phyloP scores from a whole-genome alignment of 2,888 invertebrate species.

The Synergus itoensis region DNA sequence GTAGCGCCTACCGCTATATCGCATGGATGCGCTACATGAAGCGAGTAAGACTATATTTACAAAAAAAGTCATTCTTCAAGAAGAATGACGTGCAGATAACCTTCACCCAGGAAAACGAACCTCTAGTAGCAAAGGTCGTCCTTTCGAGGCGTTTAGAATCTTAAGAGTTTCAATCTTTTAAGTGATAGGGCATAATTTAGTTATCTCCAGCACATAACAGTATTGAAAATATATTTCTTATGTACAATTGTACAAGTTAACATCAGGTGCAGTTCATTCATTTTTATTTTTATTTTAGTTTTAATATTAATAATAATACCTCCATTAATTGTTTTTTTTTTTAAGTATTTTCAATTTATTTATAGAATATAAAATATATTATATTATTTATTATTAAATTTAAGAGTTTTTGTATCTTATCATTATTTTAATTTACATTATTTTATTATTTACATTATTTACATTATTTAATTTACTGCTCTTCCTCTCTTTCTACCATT shows the following conservation, averaged over 20 bases:
- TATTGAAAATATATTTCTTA: constrained; percentile 24
- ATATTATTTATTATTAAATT: too few species aligned
- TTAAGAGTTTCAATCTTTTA: constrained; percentile 19
- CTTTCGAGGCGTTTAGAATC: background rate
- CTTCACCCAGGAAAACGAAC: constrained; percentile 31
- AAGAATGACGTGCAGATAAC: constrained; percentile 31
- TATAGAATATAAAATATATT: too few species aligned
- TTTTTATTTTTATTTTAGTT: too few species aligned
- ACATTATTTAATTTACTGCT: too few species aligned
- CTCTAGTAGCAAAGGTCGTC: constrained; percentile 15
- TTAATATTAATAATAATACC: too few species aligned
- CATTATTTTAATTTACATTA: too few species aligned
- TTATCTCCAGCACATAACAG: constrained; percentile 10
- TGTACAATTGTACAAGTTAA: background rate
- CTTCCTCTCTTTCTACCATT: too few species aligned
- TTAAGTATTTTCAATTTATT: too few species aligned
- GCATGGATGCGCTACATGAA: background rate
- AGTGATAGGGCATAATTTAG: constrained; percentile 18
- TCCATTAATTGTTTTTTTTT: too few species aligned
- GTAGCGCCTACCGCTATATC: background rate
- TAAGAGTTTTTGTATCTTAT: too few species aligned
- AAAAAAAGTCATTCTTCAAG: constrained; percentile 14
- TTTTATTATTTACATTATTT: too few species aligned
- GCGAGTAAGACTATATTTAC: background rate
- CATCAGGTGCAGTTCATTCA: constrained; percentile 4